Percentiles rank a stretch among this genome's conserved stretches.
Evolutionary conservation across 2,888 invertebrate genomes (phyloP).

Genomic region (Cephus sareptanus): DNA sequence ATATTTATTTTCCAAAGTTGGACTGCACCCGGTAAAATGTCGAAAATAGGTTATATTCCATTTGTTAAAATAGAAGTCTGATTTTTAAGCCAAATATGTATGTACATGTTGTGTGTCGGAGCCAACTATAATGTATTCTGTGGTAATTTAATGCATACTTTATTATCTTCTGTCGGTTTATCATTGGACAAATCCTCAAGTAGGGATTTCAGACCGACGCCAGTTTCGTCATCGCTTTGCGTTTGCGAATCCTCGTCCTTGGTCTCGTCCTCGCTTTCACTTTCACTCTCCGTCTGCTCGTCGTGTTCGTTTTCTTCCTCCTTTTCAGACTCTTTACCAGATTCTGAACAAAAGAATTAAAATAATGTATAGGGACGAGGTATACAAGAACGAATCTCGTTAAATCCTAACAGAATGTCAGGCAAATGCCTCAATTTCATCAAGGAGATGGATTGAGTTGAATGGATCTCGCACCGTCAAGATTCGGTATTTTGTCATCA

Average conservation of each 20-base stretch:
- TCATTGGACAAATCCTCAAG: conserved; percentile 67
- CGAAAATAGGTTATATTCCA: too few species aligned
- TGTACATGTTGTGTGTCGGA: too few species aligned
- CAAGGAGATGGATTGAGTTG: conserved; percentile 47
- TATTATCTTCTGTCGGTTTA: conserved; percentile 39
- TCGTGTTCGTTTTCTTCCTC: conserved; percentile 55
- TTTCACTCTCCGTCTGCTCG: conserved; percentile 52
- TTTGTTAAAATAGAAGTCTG: background rate
- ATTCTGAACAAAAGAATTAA: conserved; percentile 30
- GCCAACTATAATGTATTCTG: background rate
- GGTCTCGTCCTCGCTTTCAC: conserved; percentile 59
- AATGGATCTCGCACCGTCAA: conserved; percentile 56
- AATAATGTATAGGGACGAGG: background rate
- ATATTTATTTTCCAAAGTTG: too few species aligned
- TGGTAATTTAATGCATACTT: conserved; percentile 10
- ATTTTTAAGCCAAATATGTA: too few species aligned
- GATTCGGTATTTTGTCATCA: conserved; percentile 55
- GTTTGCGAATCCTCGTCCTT: conserved; percentile 48
- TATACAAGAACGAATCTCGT: conserved; percentile 11
- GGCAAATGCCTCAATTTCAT: conserved; percentile 63
- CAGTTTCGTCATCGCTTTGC: conserved; percentile 65
- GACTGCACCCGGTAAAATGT: too few species aligned
- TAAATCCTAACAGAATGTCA: conserved; percentile 36
- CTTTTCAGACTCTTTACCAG: conserved; percentile 55
- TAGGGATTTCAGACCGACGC: conserved; percentile 71